Evolutionary conservation across 2,797 vertebrate species (phyloP).

Genomic region (Tragelaphus eurycerus): DNA sequence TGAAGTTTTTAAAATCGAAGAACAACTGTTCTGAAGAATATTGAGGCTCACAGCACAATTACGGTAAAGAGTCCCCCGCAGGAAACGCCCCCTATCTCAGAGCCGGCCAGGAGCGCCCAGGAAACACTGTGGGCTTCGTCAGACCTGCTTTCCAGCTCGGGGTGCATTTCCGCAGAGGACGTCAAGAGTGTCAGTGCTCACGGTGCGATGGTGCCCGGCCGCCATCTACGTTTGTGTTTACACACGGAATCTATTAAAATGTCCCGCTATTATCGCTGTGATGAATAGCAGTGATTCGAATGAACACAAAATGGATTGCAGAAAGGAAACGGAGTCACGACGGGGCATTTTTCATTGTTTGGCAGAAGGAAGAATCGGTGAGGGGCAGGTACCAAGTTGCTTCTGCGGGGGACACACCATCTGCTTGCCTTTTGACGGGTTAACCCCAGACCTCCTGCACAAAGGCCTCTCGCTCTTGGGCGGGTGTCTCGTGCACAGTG

Average conservation of each 20-base stretch:
- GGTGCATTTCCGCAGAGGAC: neutral
- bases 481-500: neutral
- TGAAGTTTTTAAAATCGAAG: slow-evolving; percentile 59
- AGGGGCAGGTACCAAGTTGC: neutral
- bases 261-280: neutral
- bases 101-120: neutral
- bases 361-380: neutral
- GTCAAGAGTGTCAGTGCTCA: neutral
- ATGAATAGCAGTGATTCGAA: neutral
- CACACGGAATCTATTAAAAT: neutral
- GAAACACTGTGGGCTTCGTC: slow-evolving; percentile 3
- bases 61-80: slow-evolving; percentile 38
- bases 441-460: neutral
- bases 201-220: accelerated
- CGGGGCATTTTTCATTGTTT: neutral
- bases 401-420: accelerated
- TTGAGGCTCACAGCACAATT: slow-evolving; percentile 28
- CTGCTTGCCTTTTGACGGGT: accelerated
- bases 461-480: neutral
- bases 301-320: neutral
- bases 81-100: neutral
- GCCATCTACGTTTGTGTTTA: neutral
- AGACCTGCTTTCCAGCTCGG: neutral
- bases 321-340: neutral
- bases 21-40: slow-evolving; percentile 52